phyloP scores from a whole-genome alignment of 2,888 invertebrate genomes.

The Druceiella hillmani region DNA sequence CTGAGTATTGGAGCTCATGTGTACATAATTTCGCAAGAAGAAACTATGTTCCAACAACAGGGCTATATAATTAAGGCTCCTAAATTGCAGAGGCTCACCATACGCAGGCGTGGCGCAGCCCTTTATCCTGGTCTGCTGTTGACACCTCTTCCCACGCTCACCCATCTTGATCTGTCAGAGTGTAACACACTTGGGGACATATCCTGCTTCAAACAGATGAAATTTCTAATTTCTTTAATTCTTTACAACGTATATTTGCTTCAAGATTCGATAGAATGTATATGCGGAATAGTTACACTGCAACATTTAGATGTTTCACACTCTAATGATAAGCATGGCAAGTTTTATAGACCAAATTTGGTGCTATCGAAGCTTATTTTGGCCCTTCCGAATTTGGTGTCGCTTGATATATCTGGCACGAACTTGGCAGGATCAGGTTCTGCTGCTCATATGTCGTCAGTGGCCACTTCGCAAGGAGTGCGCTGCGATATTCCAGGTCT shows the following conservation, averaged over 20 bases:
- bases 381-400: conserved; percentile 67
- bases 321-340: conserved; percentile 62
- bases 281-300: conserved; percentile 51
- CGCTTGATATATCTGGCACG: conserved; percentile 93
- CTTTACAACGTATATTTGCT: conserved; percentile 75
- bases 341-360: conserved; percentile 69
- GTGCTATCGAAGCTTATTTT: conserved; percentile 66
- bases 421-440: conserved; percentile 87
- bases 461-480: conserved; percentile 37
- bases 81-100: conserved; percentile 52
- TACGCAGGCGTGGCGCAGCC: conserved; percentile 48
- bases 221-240: conserved; percentile 66
- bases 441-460: conserved; percentile 39
- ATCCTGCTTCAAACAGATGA: conserved; percentile 59
- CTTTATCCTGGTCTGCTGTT: conserved; percentile 52
- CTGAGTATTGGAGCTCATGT: conserved; percentile 67
- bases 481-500: conserved; percentile 83
- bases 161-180: conserved; percentile 67
- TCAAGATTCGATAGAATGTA: conserved; percentile 56
- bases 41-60: conserved; percentile 35
- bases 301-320: conserved; percentile 84
- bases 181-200: conserved; percentile 60
- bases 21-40: conserved; percentile 53
- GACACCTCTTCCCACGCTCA: conserved; percentile 54
- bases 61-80: conserved; percentile 54